Base-by-base conservation (phyloP, 2,113 vertebrate genomes). In the Podilymbus podiceps region DNA sequence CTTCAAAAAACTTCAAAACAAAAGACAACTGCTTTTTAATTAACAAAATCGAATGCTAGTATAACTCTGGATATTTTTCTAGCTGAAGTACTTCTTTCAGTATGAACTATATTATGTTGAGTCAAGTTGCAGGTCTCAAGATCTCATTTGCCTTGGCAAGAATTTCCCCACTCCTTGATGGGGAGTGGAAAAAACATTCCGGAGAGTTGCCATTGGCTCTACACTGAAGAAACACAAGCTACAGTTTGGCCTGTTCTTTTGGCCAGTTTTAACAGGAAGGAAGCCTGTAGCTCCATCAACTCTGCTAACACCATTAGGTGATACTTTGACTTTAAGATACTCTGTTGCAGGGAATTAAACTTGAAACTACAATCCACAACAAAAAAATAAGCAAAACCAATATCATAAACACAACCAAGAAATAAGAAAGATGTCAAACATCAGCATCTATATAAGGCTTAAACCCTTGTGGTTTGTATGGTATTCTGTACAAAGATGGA, bases 291-390 rank as follows among this genome's bases (percentile, higher is more conserved):
- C 63, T 63, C 81, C 82, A 86, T 95, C 83, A 86, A 95, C 86
- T 96, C 79, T 97, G 92, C 84, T 95, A 93, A 97, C 40, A 95
- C 21, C 93, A 94, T 89, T 85, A 96, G 85, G 81, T 75, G 83
- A 78, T 92, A 94, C 83, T 94, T 93, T 16, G 87, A 90, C 66
- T 88, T 85, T 33, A 93, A 93, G 63, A 91, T 49, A 85, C 20
- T 56, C 58, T 27, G 25, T 75, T 15, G 13, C 68, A 81, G 44
- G 10, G 56, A 81, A 85, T 50, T 94, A 88, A 88, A 94, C 69
- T 77, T 67, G 58, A 88, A 75, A 91, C 14, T 63, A 93, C 96
- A 92, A 67, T 4, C 35, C 9, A 7, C 31, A 75, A 40, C 46
- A 93, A 91, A 91, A 92, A 77, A 56, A 25, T n/a, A 64, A 53